These are phyloP conservation scores for Pao palembangensis DNA, from an alignment of 2,113 vertebrate genomes.

Conservation along the genomic window DNA sequence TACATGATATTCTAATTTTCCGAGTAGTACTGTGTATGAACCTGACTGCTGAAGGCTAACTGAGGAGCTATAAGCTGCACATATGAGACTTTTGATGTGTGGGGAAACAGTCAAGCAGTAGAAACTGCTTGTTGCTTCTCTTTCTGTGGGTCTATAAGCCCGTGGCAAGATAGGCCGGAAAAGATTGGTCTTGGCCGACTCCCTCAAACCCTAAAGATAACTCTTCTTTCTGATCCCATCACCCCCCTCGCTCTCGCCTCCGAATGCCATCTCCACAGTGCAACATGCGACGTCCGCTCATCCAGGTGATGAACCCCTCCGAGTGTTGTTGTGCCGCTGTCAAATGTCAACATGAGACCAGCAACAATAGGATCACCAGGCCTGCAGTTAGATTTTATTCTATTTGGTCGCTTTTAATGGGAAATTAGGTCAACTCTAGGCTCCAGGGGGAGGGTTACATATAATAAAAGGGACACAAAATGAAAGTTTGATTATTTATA, in stretches of 20 bases:
- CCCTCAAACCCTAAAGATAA: constrained; percentile 38
- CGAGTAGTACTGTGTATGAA: too few relatives aligned
- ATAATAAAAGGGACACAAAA: constrained; percentile 72
- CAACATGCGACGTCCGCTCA: constrained; percentile 25
- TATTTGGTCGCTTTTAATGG: constrained; percentile 12
- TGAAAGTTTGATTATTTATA: constrained; percentile 80
- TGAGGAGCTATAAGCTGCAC: constrained; percentile 37
- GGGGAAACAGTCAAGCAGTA: constrained; percentile 37
- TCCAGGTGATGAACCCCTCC: constrained; percentile 65
- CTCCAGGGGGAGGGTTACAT: constrained; percentile 51
- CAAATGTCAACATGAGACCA: constrained; percentile 56
- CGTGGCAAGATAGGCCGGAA: constrained; percentile 40
- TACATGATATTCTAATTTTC: too few relatives aligned
- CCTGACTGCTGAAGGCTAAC: constrained; percentile 37
- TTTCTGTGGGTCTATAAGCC: constrained; percentile 51
- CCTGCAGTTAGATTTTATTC: constrained; percentile 16
- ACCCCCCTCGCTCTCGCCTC: constrained; percentile 11
- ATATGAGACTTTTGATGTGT: constrained; percentile 56
- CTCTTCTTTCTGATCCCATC: neutral
- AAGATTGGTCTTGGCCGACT: constrained; percentile 42
- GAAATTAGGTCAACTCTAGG: constrained; percentile 59
- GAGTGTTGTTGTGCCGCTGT: constrained; percentile 32
- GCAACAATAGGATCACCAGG: constrained; percentile 10
- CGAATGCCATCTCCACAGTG: neutral
- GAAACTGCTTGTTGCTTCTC: constrained; percentile 42